Evolutionary conservation across 1,140 invertebrate species (phyloP).

Genomic region (Branchinecta lindahli): DNA sequence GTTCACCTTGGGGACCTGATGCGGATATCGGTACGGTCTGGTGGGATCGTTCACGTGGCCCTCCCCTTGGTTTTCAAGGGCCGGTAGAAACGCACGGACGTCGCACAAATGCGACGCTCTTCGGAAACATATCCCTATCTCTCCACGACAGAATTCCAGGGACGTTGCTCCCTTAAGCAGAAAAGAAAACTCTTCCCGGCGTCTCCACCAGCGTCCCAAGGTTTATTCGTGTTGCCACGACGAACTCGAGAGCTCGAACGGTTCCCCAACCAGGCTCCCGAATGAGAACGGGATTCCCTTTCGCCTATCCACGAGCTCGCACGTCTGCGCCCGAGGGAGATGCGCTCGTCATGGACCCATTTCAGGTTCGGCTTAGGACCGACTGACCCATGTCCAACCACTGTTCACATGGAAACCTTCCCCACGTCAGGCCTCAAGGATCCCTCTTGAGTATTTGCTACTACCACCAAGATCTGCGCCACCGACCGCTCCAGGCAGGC

Average conservation of each 20-base stretch:
- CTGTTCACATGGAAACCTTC: conserved; percentile 76
- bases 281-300: conserved; percentile 55
- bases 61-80: conserved; percentile 61
- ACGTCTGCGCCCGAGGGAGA: neutral
- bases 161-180: conserved; percentile 47
- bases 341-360: conserved; percentile 19
- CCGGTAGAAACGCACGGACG: conserved; percentile 47
- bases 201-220: conserved; percentile 51
- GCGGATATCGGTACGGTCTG: conserved; percentile 58
- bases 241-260: conserved; percentile 44
- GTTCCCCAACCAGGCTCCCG: conserved; percentile 54
- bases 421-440: conserved; percentile 72
- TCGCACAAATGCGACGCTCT: conserved; percentile 47
- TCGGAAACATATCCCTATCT: conserved; percentile 50
- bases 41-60: conserved; percentile 42
- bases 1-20: conserved; percentile 75
- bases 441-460: conserved; percentile 69
- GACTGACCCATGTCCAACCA: conserved; percentile 75
- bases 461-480: conserved; percentile 73
- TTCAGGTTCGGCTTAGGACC: conserved; percentile 42
- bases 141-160: conserved; percentile 54
- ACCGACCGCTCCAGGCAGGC: conserved; percentile 57
- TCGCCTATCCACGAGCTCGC: conserved; percentile 34
- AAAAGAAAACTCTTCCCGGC: conserved; percentile 64
- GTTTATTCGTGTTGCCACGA: conserved; percentile 47